Percentiles rank a stretch among this genome's conserved stretches.
phyloP scores from a whole-genome alignment of 2,888 invertebrate species.

The Lepas anatifera region DNA sequence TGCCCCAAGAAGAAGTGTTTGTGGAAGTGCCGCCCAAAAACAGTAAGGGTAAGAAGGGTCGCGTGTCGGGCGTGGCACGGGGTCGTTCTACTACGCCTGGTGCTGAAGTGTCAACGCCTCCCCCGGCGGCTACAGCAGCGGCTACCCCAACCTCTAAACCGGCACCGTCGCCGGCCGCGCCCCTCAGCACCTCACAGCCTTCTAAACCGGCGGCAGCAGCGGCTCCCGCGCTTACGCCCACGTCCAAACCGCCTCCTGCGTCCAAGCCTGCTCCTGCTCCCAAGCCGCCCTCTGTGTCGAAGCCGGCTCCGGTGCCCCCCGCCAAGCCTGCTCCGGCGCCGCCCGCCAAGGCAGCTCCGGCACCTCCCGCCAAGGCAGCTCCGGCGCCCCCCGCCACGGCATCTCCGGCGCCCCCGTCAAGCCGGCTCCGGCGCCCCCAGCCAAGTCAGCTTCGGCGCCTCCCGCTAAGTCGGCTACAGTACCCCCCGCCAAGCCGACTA shows the following conservation, averaged over 20 bases:
- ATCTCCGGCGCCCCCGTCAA: conserved; percentile 25
- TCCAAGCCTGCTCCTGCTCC: neutral
- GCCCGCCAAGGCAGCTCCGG: neutral
- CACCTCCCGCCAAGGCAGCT: conserved; percentile 7
- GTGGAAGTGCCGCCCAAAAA: conserved; percentile 47
- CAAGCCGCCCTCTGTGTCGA: neutral
- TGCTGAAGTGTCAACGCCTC: conserved; percentile 8
- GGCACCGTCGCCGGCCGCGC: conserved; percentile 14
- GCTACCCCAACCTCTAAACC: conserved; percentile 7
- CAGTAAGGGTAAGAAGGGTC: conserved; percentile 41
- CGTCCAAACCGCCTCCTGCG: neutral
- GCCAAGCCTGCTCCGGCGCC: neutral
- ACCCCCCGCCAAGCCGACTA: neutral
- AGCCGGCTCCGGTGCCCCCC: neutral
- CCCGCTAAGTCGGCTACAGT: conserved; percentile 25
- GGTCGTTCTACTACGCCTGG: no score
- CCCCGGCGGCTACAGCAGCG: conserved; percentile 5
- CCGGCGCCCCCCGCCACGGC: conserved; percentile 26
- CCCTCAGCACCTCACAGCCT: neutral
- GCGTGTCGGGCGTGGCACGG: conserved; percentile 30
- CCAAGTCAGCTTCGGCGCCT: conserved; percentile 21
- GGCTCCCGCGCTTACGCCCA: neutral
- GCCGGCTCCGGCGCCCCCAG: conserved; percentile 25
- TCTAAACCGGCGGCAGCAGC: neutral
- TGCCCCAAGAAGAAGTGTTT: conserved; percentile 90